Evolutionary conservation across 2,888 invertebrate genomes (phyloP).

Genomic region (Melikaiella ostensackeni): DNA sequence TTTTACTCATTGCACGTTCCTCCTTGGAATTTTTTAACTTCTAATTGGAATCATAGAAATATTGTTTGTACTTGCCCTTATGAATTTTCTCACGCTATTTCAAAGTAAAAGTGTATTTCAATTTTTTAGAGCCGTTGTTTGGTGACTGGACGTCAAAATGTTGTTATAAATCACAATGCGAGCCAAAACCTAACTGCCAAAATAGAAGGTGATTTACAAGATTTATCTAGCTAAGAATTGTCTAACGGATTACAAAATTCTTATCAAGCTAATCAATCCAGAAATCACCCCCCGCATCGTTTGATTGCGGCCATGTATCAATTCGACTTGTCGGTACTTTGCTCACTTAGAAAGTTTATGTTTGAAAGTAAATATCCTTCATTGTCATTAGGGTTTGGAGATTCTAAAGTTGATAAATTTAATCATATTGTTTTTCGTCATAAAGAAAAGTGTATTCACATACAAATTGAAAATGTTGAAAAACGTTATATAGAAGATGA

Average conservation of each 20-base stretch:
- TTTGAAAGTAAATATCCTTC: conserved; percentile 61
- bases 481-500: conserved; percentile 55
- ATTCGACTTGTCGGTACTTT: conserved; percentile 62
- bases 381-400: conserved; percentile 59
- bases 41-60: no score
- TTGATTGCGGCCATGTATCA: conserved; percentile 61
- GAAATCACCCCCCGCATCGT: conserved; percentile 53
- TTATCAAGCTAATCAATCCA: conserved; percentile 43
- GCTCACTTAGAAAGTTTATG: conserved; percentile 55
- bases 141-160: not conserved
- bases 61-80: no score
- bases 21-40: no score
- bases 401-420: conserved; percentile 52
- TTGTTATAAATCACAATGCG: not conserved
- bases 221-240: not conserved
- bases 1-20: no score
- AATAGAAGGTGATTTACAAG: not conserved
- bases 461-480: conserved; percentile 60
- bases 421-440: conserved; percentile 56
- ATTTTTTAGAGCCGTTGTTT: not conserved
- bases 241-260: not conserved
- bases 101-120: not conserved
- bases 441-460: conserved; percentile 58
- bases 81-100: no score
- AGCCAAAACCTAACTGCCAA: not conserved